Percentiles rank a stretch among this genome's conserved stretches.
Evolutionary conservation across 2,888 invertebrate species (phyloP).

Genomic region (Agrochola lychnidis): DNA sequence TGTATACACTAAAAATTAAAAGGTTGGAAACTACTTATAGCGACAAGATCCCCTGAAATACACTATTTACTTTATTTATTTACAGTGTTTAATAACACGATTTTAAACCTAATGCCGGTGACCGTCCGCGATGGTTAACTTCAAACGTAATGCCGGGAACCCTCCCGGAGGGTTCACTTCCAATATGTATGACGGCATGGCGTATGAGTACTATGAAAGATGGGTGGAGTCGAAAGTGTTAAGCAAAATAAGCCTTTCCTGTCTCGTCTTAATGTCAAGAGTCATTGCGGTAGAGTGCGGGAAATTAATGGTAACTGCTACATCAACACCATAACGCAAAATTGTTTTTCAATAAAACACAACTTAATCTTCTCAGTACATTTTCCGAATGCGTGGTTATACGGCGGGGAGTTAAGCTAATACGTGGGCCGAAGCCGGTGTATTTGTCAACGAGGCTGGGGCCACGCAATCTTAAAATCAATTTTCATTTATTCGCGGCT

Average conservation of each 20-base stretch:
- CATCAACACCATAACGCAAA: constrained; percentile 26
- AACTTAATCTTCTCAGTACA: constrained; percentile 63
- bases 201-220: too few relatives aligned
- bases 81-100: too few relatives aligned
- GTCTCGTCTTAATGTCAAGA: not conserved
- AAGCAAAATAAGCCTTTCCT: not conserved
- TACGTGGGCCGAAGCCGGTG: constrained; percentile 79
- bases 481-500: constrained; percentile 91
- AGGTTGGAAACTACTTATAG: too few relatives aligned
- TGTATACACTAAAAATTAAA: too few relatives aligned
- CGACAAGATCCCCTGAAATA: too few relatives aligned
- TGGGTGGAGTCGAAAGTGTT: too few relatives aligned
- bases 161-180: too few relatives aligned
- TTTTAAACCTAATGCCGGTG: too few relatives aligned
- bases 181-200: too few relatives aligned
- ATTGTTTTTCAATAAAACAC: constrained; percentile 52
- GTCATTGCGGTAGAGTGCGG: not conserved
- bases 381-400: constrained; percentile 58
- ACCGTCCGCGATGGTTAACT: too few relatives aligned
- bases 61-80: too few relatives aligned
- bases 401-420: constrained; percentile 73
- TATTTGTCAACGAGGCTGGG: constrained; percentile 87
- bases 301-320: constrained; percentile 2
- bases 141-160: too few relatives aligned
- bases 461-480: constrained; percentile 89